These are phyloP conservation scores for Malachius bipustulatus DNA, from an alignment of 2,888 invertebrate genomes.

Conservation along the genomic window DNA sequence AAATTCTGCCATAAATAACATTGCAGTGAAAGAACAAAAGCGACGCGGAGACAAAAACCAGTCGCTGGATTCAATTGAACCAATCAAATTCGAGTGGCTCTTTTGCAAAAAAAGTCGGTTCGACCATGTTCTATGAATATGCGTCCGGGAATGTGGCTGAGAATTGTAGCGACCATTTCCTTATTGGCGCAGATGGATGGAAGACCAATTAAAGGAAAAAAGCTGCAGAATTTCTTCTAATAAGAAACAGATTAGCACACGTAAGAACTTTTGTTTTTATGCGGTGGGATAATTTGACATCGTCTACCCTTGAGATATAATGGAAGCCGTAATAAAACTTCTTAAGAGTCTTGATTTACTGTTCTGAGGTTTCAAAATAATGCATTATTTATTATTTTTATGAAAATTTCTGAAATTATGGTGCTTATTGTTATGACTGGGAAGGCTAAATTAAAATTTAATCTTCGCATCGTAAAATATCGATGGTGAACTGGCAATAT, in stretches of 20 bases:
- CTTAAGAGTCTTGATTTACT: too few relatives aligned
- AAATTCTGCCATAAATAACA: conserved; percentile 24
- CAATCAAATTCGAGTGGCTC: conserved; percentile 32
- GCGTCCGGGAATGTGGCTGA: conserved; percentile 17
- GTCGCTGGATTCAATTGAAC: conserved; percentile 34
- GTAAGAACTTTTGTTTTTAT: conserved; percentile 1
- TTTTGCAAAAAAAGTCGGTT: conserved; percentile 25
- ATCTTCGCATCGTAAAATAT: too few relatives aligned
- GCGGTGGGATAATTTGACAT: too few relatives aligned
- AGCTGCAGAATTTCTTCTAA: not conserved
- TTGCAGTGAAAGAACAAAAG: conserved; percentile 26
- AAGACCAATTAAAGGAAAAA: not conserved
- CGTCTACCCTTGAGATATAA: too few relatives aligned
- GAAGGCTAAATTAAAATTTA: too few relatives aligned
- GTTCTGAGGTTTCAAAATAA: too few relatives aligned
- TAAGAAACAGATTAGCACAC: conserved; percentile 4
- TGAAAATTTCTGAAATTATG: too few relatives aligned
- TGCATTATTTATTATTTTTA: too few relatives aligned
- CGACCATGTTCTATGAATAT: conserved; percentile 25
- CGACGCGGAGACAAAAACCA: conserved; percentile 30
- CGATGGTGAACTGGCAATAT: too few relatives aligned
- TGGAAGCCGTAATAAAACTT: too few relatives aligned
- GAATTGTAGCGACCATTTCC: conserved; percentile 19
- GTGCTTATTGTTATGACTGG: too few relatives aligned
- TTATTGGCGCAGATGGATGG: conserved; percentile 15